Base-by-base conservation (phyloP, 2,888 invertebrate species). In the Melinaea menophilus region DNA sequence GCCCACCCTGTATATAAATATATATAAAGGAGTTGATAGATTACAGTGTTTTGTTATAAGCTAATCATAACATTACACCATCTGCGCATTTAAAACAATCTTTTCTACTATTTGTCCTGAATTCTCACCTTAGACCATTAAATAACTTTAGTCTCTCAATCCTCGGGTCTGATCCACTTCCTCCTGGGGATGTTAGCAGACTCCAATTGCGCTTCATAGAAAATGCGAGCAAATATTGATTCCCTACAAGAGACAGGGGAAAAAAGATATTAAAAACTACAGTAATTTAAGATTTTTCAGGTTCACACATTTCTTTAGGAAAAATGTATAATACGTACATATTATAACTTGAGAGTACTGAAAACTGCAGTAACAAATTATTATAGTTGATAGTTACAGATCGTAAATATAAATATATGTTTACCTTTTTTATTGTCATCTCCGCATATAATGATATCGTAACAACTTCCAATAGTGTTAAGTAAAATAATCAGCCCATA, bases 141-240 rank as follows among this genome's bases (percentile, higher is more conserved):
- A 90, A 88, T 9, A 79, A 58, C 73, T 82, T 88, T 41, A 90
- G 73, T 65, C 84, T 80, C 51, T 82, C 79, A 5, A 87, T 59
- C 63, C 88, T 78, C 0, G 85, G 80, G 2, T 90, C 90, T 1
- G 75, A 57, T 0, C 78, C 80, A 1, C 63, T 71, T n/a, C 75
- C 79, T 41, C 75, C 72, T 0, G 86, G 75, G 0, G 85, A 81
- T 3, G 79, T 78, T 37, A 90, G 56, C 57, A 75, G 83, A 0
- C 61, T 51, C 90, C 90, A 90, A 66, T 89, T 90, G 11, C 80
- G 79, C 2, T 76, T 78, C 13, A 89, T 4, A 0, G 89, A 90
- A 70, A 90, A 90, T 0, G 88, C 76, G 41, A 86, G 57, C 59
- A 90, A 71, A 68, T 79, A 88, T 59, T 74, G 74, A 73, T 88